A percentile compares a stretch with the other conserved stretches of the same genome.
phyloP scores from a whole-genome alignment of 2,113 vertebrate species.

The Phalacrocorax pelagicus region DNA sequence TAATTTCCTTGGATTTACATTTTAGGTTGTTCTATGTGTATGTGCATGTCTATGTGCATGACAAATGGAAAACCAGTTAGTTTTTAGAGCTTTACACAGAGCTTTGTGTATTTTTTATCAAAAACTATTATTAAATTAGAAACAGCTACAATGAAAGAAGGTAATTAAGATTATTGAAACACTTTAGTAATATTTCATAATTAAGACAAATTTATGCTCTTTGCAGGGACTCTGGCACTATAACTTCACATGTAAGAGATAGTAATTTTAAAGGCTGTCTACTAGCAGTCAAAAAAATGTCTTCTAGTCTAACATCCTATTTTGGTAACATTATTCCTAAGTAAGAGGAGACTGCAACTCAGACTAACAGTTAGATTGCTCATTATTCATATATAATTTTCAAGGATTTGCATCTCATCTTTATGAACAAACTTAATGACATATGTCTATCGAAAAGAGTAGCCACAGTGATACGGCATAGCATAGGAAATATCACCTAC shows the following conservation, averaged over 20 bases:
- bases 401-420: neutral
- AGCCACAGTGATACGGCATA: neutral
- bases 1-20: neutral
- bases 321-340: neutral
- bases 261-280: neutral
- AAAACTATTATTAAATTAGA: neutral
- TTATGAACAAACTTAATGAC: neutral
- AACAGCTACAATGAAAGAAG: neutral
- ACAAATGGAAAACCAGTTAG: neutral
- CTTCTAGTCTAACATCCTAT: neutral
- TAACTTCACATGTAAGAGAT: neutral
- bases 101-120: neutral
- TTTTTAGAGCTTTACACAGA: neutral
- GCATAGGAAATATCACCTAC: neutral
- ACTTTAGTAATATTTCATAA: neutral
- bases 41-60: neutral
- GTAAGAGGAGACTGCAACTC: neutral
- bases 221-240: neutral
- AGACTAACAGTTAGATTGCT: neutral
- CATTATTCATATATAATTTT: neutral
- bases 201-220: neutral
- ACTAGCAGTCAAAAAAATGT: neutral
- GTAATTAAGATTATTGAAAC: neutral
- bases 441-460: neutral
- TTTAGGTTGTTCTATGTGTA: neutral